phyloP scores from a whole-genome alignment of 2,113 vertebrate species.

The Anolis sagrei region DNA sequence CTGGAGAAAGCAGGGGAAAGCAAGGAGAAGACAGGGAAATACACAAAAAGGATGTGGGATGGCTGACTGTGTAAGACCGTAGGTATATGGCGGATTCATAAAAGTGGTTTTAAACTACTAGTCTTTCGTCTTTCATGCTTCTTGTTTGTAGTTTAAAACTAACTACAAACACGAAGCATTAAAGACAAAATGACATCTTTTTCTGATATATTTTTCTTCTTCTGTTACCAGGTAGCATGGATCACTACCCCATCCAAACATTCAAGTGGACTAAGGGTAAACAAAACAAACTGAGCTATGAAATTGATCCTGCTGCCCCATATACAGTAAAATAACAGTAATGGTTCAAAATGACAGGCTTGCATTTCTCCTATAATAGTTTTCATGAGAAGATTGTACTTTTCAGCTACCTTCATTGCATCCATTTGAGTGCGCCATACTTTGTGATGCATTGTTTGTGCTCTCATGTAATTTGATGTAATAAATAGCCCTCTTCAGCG shows the following conservation, averaged over 20 bases:
- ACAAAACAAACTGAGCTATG: neutral
- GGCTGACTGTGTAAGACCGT: no score
- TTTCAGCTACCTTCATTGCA: neutral
- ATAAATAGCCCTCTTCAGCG: constrained; percentile 16
- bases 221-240: fast-evolving
- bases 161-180: no score
- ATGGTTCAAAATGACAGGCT: neutral
- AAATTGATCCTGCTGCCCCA: constrained; percentile 21
- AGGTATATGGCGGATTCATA: no score
- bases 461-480: constrained; percentile 44
- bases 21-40: no score
- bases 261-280: neutral
- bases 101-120: no score
- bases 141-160: no score
- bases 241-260: neutral
- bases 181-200: neutral
- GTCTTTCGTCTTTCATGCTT: no score
- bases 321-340: constrained; percentile 23
- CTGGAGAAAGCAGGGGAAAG: no score
- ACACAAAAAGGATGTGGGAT: no score
- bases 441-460: constrained; percentile 8
- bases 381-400: neutral
- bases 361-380: constrained; percentile 10
- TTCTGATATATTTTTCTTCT: neutral
- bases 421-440: constrained; percentile 14